These are phyloP conservation scores for Lacerta viridis DNA, from an alignment of 2,797 vertebrate genomes.

Conservation along the genomic window DNA sequence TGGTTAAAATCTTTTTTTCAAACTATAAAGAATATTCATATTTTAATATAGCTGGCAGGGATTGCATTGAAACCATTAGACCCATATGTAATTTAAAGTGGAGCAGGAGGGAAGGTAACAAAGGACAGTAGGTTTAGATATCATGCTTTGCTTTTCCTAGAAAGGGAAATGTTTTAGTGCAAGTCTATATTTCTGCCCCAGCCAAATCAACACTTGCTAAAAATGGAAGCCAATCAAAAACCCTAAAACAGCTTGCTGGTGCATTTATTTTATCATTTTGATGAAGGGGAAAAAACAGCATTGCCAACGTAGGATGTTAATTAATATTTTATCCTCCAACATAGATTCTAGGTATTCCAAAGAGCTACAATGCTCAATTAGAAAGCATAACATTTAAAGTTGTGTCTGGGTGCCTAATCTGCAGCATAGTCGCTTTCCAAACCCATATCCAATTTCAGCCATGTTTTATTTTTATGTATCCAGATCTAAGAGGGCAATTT, in stretches of 20 bases:
- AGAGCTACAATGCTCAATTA: conserved; percentile 69
- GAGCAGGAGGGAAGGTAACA: not conserved
- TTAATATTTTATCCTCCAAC: conserved; percentile 67
- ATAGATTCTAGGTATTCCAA: conserved; percentile 69
- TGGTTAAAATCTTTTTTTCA: conserved; percentile 60
- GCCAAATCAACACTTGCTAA: conserved; percentile 24
- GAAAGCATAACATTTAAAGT: conserved; percentile 65
- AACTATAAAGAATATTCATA: conserved; percentile 22
- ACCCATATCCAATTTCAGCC: conserved; percentile 69
- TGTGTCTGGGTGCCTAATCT: conserved; percentile 65
- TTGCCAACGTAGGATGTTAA: conserved; percentile 45
- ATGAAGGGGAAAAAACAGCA: not conserved
- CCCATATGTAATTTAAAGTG: conserved; percentile 48
- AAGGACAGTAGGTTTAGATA: conserved; percentile 22
- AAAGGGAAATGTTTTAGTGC: not conserved
- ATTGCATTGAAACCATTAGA: conserved; percentile 7
- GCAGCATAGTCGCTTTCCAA: conserved; percentile 66
- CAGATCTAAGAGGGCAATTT: conserved; percentile 29
- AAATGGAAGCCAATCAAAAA: conserved; percentile 54
- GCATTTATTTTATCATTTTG: conserved; percentile 35
- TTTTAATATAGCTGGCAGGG: conserved; percentile 30
- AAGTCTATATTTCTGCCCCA: conserved; percentile 36
- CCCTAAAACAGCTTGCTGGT: conserved; percentile 14
- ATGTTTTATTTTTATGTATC: conserved; percentile 52
- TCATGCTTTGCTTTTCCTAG: conserved; percentile 22